Percentiles rank a stretch among this genome's conserved stretches.
Conservation (phyloP, 2,797 vertebrate genomes). For the Coregonus sp. region DNA sequence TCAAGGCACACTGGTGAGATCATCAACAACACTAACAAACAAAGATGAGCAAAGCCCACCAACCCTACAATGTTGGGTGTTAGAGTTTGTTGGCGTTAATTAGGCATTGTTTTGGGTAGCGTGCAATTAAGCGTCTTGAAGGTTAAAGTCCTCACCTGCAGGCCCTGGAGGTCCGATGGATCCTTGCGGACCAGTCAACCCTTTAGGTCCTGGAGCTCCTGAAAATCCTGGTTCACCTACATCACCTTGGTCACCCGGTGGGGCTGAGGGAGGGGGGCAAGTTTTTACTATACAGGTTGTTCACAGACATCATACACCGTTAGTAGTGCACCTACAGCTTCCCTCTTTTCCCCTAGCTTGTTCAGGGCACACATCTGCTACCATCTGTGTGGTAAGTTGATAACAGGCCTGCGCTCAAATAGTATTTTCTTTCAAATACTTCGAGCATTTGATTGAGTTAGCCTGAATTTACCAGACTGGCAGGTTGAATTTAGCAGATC, state of each 20-base stretch:
- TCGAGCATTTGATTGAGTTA: too few species aligned
- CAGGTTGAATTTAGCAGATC: too few species aligned
- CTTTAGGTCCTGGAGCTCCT: constrained; percentile 57
- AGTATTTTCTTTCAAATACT: too few species aligned
- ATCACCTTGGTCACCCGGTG: constrained; percentile 58
- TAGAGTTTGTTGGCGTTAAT: too few species aligned
- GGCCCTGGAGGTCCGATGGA: constrained; percentile 39
- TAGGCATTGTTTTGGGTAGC: too few species aligned
- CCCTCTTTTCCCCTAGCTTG: background rate
- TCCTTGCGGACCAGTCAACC: constrained; percentile 63
- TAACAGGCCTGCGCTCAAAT: too few species aligned
- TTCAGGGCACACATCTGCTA: background rate
- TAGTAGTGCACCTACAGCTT: background rate
- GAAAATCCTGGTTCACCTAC: constrained; percentile 51
- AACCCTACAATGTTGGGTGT: too few species aligned
- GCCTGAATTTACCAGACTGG: too few species aligned
- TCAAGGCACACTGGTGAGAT: too few species aligned
- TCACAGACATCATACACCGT: background rate
- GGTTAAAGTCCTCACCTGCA: constrained; percentile 42
- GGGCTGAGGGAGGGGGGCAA: constrained; percentile 43
- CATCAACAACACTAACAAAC: background rate
- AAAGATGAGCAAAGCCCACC: background rate
- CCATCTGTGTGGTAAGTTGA: background rate
- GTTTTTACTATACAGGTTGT: background rate
- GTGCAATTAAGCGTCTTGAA: background rate